phyloP scores from a whole-genome alignment of 2,888 invertebrate species.

The Seira sanloemensis region DNA sequence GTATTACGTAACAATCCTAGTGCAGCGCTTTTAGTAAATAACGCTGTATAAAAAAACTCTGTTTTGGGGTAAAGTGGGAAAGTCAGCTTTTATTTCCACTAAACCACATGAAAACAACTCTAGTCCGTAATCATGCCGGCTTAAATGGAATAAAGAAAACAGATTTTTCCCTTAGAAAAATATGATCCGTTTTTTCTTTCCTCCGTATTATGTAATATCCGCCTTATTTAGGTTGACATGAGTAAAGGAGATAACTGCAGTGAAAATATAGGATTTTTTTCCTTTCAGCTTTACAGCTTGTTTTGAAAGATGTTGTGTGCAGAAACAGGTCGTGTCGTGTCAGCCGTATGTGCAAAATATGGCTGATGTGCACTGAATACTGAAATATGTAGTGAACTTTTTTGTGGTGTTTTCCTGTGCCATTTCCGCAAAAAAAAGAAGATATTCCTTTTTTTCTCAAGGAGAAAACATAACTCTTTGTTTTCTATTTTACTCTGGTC shows the following conservation, averaged over 20 bases:
- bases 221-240: neutral
- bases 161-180: neutral
- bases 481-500: too few relatives aligned
- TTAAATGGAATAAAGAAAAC: neutral
- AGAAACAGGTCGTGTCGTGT: neutral
- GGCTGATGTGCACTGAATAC: neutral
- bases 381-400: neutral
- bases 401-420: neutral
- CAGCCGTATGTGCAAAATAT: neutral
- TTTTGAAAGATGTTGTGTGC: neutral
- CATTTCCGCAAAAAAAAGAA: neutral
- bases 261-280: neutral
- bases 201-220: neutral
- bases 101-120: neutral
- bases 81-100: neutral
- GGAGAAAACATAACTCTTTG: neutral
- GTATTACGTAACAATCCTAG: too few relatives aligned
- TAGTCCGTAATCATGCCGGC: neutral
- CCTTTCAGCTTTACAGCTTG: too few relatives aligned
- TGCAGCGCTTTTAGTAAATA: too few relatives aligned
- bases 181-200: neutral
- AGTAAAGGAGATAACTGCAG: neutral
- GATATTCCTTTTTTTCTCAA: neutral
- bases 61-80: too few relatives aligned
- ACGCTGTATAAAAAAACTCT: too few relatives aligned